These are phyloP conservation scores for Antechinus stuartii DNA, from an alignment of 2,113 vertebrate genomes.

Conservation along the genomic window DNA sequence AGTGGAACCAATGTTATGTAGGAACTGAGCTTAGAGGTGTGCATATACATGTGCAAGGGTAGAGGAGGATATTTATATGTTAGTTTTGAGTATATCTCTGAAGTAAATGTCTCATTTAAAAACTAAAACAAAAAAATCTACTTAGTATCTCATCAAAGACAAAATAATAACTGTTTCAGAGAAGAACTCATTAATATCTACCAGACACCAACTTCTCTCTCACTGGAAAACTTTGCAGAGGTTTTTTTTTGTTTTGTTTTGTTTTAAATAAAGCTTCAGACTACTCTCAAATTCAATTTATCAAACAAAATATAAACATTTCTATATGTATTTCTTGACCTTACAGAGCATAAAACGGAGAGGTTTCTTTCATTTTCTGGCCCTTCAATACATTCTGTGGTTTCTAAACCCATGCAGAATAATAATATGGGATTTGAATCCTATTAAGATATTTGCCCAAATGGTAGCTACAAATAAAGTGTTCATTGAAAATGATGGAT, in stretches of 20 bases:
- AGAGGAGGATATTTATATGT: not conserved
- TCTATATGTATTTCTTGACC: not conserved
- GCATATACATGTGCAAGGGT: not conserved
- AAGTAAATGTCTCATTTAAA: not conserved
- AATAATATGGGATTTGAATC: slow-evolving; percentile 14
- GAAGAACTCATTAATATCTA: not conserved
- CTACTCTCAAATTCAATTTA: not conserved
- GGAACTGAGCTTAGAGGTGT: not conserved
- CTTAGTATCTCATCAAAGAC: not conserved
- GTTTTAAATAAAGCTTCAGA: not conserved
- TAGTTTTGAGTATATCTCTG: not conserved
- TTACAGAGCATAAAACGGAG: slow-evolving; percentile 22
- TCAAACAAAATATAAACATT: not conserved
- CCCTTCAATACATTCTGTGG: not conserved
- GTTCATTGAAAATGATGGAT: slow-evolving; percentile 48
- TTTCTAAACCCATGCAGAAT: not conserved
- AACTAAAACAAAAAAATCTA: not conserved
- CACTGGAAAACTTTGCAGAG: slow-evolving; percentile 3
- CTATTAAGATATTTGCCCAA: slow-evolving; percentile 7
- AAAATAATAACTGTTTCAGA: not conserved
- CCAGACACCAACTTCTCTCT: not conserved
- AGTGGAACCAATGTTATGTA: not conserved
- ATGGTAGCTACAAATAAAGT: not conserved
- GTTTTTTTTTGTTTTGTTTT: not conserved
- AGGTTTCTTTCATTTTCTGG: not conserved